phyloP scores from a whole-genome alignment of 2,797 vertebrate genomes.

The Ptychadena robeensis region DNA sequence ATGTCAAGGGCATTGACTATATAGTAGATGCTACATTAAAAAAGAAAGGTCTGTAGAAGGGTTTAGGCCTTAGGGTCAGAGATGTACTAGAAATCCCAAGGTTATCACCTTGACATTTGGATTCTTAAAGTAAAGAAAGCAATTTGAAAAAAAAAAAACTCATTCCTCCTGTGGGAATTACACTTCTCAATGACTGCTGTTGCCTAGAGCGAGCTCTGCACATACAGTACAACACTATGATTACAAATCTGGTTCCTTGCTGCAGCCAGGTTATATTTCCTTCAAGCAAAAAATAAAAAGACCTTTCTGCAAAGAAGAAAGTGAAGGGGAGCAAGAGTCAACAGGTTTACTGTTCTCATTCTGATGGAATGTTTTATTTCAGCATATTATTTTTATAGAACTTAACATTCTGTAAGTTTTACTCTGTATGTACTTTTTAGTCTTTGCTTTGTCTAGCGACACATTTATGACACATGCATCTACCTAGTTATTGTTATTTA shows the following conservation, averaged over 20 bases:
- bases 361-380: background rate
- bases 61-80: conserved; percentile 35
- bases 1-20: conserved; percentile 16
- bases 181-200: conserved; percentile 47
- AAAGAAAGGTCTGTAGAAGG: conserved; percentile 11
- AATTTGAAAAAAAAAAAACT: conserved; percentile 31
- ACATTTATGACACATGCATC: too few relatives aligned
- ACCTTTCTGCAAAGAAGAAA: background rate
- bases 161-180: conserved; percentile 32
- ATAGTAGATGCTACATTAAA: conserved; percentile 10
- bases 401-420: too few relatives aligned
- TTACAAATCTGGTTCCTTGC: conserved; percentile 51
- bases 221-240: conserved; percentile 37
- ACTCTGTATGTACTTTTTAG: too few relatives aligned
- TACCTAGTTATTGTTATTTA: too few relatives aligned
- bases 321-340: background rate
- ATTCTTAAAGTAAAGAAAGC: conserved; percentile 42
- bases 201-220: conserved; percentile 47
- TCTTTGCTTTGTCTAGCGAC: too few relatives aligned
- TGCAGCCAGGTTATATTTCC: conserved; percentile 29
- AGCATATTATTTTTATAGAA: too few relatives aligned
- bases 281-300: conserved; percentile 30
- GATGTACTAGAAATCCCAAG: conserved; percentile 39
- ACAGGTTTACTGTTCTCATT: background rate
- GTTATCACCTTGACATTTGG: conserved; percentile 47